Percentiles rank a stretch among this genome's conserved stretches.
Conservation (phyloP, 2,888 invertebrate species). For the Scaptomyza tumidula region DNA sequence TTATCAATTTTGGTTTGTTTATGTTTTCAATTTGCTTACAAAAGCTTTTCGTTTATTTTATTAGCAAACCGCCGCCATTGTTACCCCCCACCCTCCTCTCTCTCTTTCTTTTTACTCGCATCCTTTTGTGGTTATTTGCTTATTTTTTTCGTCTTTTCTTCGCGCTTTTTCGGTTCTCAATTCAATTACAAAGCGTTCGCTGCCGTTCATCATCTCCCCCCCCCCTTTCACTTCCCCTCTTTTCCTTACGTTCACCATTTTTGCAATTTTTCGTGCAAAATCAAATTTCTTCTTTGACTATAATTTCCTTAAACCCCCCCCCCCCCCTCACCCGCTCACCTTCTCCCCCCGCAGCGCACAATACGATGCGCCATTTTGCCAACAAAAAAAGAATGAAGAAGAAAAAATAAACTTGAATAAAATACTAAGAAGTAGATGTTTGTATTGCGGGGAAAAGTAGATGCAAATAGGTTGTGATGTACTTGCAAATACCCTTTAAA, state of each 20-base stretch:
- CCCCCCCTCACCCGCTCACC: background rate
- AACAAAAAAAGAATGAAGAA: slow-evolving; percentile 5
- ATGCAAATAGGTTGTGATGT: background rate
- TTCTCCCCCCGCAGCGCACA: slow-evolving; percentile 12
- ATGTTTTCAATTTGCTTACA: slow-evolving; percentile 81
- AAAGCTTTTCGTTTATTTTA: slow-evolving; percentile 82
- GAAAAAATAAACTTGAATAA: slow-evolving; percentile 32
- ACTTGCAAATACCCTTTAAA: background rate
- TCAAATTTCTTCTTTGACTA: slow-evolving; percentile 74
- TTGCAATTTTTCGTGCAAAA: slow-evolving; percentile 47
- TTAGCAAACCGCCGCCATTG: slow-evolving; percentile 72
- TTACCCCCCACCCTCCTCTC: slow-evolving; percentile 29
- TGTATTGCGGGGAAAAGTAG: background rate
- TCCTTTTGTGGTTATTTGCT: slow-evolving; percentile 56
- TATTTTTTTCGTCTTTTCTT: slow-evolving; percentile 20
- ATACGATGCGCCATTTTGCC: slow-evolving; percentile 64
- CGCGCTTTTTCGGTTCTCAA: slow-evolving; percentile 74
- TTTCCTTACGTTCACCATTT: slow-evolving; percentile 42
- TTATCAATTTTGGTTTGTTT: slow-evolving; percentile 77
- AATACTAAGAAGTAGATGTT: slow-evolving; percentile 27
- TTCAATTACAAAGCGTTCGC: slow-evolving; percentile 67
- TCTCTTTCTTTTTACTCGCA: slow-evolving; percentile 19
- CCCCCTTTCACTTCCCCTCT: background rate
- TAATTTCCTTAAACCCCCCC: slow-evolving; percentile 49
- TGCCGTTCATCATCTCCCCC: slow-evolving; percentile 3